phyloP scores from a whole-genome alignment of 1,140 invertebrate genomes.

The Tetragonula clypearis region DNA sequence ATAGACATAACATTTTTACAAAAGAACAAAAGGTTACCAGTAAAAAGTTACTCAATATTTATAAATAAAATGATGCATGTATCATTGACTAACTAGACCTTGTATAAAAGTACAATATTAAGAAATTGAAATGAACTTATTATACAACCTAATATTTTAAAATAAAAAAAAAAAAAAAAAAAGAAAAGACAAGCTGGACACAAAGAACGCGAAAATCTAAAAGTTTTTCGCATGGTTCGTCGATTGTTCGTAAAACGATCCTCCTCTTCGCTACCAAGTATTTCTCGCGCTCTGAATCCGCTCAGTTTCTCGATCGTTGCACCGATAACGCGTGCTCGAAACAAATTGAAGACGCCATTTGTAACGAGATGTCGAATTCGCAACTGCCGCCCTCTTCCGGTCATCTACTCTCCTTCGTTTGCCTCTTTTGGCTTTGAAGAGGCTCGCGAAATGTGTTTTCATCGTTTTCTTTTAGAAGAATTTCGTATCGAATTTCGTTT shows the following conservation, averaged over 20 bases:
- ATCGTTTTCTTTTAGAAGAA: neutral
- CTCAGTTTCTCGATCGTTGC: neutral
- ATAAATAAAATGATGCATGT: too few species aligned
- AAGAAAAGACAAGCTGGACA: too few species aligned
- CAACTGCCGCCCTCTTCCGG: neutral
- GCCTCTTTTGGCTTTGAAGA: neutral
- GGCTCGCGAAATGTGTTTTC: neutral
- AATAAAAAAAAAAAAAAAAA: neutral
- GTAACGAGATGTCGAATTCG: conserved; percentile 16
- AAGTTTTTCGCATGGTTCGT: neutral
- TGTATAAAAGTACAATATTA: too few species aligned
- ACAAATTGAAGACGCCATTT: conserved; percentile 1
- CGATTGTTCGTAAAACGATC: conserved; percentile 9
- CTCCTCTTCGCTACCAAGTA: neutral
- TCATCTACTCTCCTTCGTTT: neutral
- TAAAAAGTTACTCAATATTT: too few species aligned
- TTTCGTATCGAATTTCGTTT: neutral
- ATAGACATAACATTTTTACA: too few species aligned
- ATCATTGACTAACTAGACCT: too few species aligned
- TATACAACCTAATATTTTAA: neutral
- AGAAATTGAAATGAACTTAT: too few species aligned
- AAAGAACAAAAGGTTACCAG: too few species aligned
- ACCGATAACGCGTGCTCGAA: conserved; percentile 19
- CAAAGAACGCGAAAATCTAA: neutral
- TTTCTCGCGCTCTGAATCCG: conserved; percentile 6